These are phyloP conservation scores for Acrocyrtus sp. DNA, from an alignment of 2,888 invertebrate species.

Conservation along the genomic window DNA sequence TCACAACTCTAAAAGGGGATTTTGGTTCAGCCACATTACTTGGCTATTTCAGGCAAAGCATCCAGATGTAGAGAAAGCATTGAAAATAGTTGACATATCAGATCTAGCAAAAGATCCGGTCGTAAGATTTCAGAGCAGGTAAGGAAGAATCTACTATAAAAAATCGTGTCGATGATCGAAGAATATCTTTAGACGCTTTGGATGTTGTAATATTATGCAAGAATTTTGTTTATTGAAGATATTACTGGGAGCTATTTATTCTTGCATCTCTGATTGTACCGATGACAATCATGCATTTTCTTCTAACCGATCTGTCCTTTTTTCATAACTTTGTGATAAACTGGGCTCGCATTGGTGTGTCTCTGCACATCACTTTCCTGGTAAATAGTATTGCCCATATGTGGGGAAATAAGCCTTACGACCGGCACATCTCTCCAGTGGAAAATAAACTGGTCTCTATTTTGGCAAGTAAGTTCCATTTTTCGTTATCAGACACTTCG, in stretches of 20 bases:
- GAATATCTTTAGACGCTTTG: neutral
- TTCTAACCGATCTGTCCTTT: slow-evolving; percentile 56
- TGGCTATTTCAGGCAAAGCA: slow-evolving; percentile 93
- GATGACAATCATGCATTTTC: slow-evolving; percentile 66
- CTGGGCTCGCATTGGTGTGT: slow-evolving; percentile 75
- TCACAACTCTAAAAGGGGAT: slow-evolving; percentile 89
- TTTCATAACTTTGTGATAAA: slow-evolving; percentile 64
- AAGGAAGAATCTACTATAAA: too few species aligned
- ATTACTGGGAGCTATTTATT: slow-evolving; percentile 42
- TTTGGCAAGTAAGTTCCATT: slow-evolving; percentile 7
- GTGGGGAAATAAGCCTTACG: slow-evolving; percentile 83
- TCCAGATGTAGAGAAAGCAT: slow-evolving; percentile 86
- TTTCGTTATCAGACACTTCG: too few species aligned
- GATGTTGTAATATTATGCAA: neutral
- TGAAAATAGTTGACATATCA: slow-evolving; percentile 83
- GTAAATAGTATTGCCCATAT: slow-evolving; percentile 94
- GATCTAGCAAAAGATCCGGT: slow-evolving; percentile 85
- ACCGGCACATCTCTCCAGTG: slow-evolving; percentile 65
- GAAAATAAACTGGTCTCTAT: slow-evolving; percentile 13
- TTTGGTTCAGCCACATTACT: slow-evolving; percentile 95
- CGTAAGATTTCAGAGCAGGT: slow-evolving; percentile 87
- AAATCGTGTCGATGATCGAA: neutral
- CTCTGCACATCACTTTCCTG: slow-evolving; percentile 89
- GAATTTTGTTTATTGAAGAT: slow-evolving; percentile 39
- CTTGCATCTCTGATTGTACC: slow-evolving; percentile 65